Evolutionary conservation across 2,113 vertebrate genomes (phyloP).

Genomic region (Myrmecobius fasciatus): DNA sequence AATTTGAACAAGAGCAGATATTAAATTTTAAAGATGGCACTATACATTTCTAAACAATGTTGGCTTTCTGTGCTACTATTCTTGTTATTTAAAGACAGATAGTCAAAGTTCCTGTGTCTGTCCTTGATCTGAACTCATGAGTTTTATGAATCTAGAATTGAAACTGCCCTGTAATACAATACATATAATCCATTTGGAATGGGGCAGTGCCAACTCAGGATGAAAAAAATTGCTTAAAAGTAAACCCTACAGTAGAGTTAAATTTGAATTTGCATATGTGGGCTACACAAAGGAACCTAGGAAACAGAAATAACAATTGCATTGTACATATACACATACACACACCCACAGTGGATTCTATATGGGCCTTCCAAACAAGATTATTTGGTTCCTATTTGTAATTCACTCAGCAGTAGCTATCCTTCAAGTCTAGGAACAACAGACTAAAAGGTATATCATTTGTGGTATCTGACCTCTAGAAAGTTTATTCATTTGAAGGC

Average conservation of each 20-base stretch:
- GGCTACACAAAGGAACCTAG: constrained; percentile 40
- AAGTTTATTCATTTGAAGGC: not conserved
- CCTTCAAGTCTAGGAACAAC: not conserved
- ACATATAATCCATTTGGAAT: constrained; percentile 33
- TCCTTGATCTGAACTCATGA: constrained; percentile 2
- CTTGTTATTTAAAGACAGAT: not conserved
- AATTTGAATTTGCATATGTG: not conserved
- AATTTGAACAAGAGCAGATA: constrained; percentile 48
- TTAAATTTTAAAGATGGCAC: constrained; percentile 46
- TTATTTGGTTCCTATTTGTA: not conserved
- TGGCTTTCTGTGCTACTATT: not conserved
- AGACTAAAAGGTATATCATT: not conserved
- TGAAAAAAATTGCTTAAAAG: constrained; percentile 32
- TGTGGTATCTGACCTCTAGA: not conserved
- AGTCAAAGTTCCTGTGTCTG: not conserved
- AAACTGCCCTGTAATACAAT: not conserved
- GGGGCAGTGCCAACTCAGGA: constrained; percentile 30
- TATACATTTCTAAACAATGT: not conserved
- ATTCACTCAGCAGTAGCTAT: not conserved
- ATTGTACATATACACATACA: not conserved
- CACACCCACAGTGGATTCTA: not conserved
- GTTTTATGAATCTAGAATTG: not conserved
- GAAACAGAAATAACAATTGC: not conserved
- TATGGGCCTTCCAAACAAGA: not conserved
- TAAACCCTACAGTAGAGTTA: constrained; percentile 35